Percentiles rank a stretch among this genome's conserved stretches.
Evolutionary conservation across 2,113 vertebrate genomes (phyloP).

Genomic region (Chiloscyllium plagiosum): DNA sequence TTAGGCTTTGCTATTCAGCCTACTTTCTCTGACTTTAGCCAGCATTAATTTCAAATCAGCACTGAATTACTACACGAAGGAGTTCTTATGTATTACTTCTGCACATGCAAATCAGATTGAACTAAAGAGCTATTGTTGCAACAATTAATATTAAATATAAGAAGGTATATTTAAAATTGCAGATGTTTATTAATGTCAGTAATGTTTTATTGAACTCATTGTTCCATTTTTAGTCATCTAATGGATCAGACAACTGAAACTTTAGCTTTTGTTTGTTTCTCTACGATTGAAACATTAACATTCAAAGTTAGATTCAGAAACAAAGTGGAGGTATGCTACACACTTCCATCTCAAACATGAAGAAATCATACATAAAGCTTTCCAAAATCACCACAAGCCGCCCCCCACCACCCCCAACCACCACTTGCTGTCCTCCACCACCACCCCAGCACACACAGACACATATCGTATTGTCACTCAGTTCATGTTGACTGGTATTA

Average conservation of each 20-base stretch:
- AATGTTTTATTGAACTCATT: not conserved
- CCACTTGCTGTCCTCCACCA: too few species aligned
- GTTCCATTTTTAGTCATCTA: not conserved
- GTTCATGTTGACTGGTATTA: not conserved
- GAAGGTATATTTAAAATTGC: not conserved
- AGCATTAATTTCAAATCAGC: constrained; percentile 72
- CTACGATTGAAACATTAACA: not conserved
- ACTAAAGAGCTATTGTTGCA: not conserved
- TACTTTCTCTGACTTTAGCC: constrained; percentile 56
- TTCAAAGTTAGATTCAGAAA: constrained; percentile 11
- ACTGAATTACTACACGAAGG: constrained; percentile 67
- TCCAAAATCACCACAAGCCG: too few species aligned
- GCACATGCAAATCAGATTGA: not conserved
- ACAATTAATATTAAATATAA: not conserved
- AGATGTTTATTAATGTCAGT: not conserved
- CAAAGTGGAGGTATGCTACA: not conserved
- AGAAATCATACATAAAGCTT: not conserved
- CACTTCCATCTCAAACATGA: too few species aligned
- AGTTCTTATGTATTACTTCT: not conserved
- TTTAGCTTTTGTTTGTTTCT: not conserved
- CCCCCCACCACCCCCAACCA: too few species aligned
- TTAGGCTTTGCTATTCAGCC: constrained; percentile 76
- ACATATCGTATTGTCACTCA: constrained; percentile 10
- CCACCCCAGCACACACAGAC: not conserved
- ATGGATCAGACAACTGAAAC: not conserved